Evolutionary conservation across 2,113 vertebrate species (phyloP).

Genomic region (Struthio camelus): DNA sequence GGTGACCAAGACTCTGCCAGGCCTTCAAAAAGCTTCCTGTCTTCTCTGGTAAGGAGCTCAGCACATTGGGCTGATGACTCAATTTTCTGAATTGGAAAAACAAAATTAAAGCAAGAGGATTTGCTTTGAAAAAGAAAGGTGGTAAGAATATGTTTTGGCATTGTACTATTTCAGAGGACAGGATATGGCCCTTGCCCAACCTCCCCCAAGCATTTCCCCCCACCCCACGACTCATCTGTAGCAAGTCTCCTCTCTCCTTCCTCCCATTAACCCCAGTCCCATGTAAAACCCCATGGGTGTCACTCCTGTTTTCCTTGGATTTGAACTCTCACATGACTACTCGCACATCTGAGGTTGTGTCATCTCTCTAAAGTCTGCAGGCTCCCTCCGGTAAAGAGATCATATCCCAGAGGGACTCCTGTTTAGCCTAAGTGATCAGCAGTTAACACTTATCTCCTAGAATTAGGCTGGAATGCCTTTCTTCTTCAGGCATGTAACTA

Average conservation of each 20-base stretch:
- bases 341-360: neutral
- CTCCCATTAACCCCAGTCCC: neutral
- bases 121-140: neutral
- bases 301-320: neutral
- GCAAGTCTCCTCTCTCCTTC: neutral
- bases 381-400: neutral
- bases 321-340: neutral
- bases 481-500: neutral
- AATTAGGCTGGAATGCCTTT: neutral
- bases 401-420: neutral
- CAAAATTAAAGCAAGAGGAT: neutral
- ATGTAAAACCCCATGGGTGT: neutral
- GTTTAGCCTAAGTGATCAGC: neutral
- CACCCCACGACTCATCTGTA: neutral
- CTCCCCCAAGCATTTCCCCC: neutral
- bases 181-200: neutral
- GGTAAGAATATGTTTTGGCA: neutral
- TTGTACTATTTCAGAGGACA: neutral
- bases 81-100: neutral
- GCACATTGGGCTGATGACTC: accelerated
- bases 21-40: neutral
- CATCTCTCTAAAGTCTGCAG: neutral
- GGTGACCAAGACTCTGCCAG: neutral
- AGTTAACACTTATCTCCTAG: neutral
- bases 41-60: neutral